Base-by-base conservation (phyloP, 2,888 invertebrate species). In the Ectropis crepuscularia region DNA sequence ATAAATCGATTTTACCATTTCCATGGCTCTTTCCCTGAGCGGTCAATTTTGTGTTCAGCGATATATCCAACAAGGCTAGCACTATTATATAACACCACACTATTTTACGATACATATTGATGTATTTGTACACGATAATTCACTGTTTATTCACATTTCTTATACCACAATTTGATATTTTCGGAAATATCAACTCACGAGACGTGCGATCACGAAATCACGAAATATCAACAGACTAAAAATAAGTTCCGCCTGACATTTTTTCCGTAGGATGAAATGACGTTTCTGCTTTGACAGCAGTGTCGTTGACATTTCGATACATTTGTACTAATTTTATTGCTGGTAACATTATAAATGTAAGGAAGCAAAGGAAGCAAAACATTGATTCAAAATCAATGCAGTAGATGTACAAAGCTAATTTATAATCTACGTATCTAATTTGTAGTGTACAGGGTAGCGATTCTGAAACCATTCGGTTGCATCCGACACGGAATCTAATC, bases 11-110 rank as follows among this genome's bases (percentile, higher is more conserved):
- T 88, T 94, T 94, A 96, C 96, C 96, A 94, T 96, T 94, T 95
- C 96, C 96, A 94, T 96, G 95, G 91, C 94, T 95, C 89, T 95
- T 95, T 89, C 95, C 95, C 89, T 95, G 95, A 78, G 95, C 94
- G 88, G 95, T 95, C 89, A 95, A 93, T 88, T 94, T 95, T 73
- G 95, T 95, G 87, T 95, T 94, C 78, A 94, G 93, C 74, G 95
- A 94, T 84, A 94, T 93, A 92, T 95, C 95, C 85, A 95, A 89
- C 85, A 95, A 92, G 79, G 94, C 94, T 89, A 95, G 92, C 86
- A 95, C 84, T 91, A 95, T 93, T 88, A 95, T 90, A 89, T 94
- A 95, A 94, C 94, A 94, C 93, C 94, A 94, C 90, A 95, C 89
- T 82, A 92, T 89, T 87, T 91, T 91, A 78, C 89, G 89, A 88